A percentile compares a stretch with the other conserved stretches of the same genome.
These are phyloP conservation scores for Corynorhinus townsendii DNA, from an alignment of 2,113 vertebrate species.

Conservation along the genomic window DNA sequence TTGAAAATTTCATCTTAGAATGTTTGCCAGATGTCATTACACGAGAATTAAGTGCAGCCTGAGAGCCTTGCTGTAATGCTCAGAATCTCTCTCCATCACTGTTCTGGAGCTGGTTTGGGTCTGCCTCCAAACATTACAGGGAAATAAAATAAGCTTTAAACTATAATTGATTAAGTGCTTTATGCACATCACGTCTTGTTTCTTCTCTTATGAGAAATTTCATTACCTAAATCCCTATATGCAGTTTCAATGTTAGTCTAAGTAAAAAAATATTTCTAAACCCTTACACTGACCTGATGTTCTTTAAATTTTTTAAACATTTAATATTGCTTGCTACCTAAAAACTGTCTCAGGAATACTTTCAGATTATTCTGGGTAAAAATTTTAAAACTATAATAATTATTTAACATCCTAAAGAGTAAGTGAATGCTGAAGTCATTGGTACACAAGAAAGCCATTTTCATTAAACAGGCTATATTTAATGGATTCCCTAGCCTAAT, in stretches of 20 bases:
- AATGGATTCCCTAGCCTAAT: conserved; percentile 58
- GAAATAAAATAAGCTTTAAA: conserved; percentile 25
- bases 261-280: conserved; percentile 29
- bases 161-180: conserved; percentile 2
- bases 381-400: conserved; percentile 33
- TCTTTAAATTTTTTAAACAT: conserved; percentile 16
- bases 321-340: background rate
- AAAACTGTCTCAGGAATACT: conserved; percentile 44
- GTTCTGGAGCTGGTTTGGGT: background rate
- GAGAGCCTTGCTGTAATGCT: conserved; percentile 24
- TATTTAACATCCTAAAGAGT: conserved; percentile 40
- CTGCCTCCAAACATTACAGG: conserved; percentile 16
- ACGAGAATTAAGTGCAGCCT: conserved; percentile 60
- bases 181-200: background rate
- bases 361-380: conserved; percentile 15
- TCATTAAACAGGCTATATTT: conserved; percentile 54
- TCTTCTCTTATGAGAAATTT: conserved; percentile 35
- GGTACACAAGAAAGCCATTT: conserved; percentile 31
- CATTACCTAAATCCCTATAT: conserved; percentile 12
- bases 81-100: conserved; percentile 42
- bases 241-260: conserved; percentile 39
- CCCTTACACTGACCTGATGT: background rate
- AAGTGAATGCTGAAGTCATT: conserved; percentile 36
- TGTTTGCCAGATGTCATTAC: conserved; percentile 46
- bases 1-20: conserved; percentile 66